These are phyloP conservation scores for Caenorhabditis tropicalis DNA, from an alignment of 1,140 invertebrate species.

Conservation along the genomic window DNA sequence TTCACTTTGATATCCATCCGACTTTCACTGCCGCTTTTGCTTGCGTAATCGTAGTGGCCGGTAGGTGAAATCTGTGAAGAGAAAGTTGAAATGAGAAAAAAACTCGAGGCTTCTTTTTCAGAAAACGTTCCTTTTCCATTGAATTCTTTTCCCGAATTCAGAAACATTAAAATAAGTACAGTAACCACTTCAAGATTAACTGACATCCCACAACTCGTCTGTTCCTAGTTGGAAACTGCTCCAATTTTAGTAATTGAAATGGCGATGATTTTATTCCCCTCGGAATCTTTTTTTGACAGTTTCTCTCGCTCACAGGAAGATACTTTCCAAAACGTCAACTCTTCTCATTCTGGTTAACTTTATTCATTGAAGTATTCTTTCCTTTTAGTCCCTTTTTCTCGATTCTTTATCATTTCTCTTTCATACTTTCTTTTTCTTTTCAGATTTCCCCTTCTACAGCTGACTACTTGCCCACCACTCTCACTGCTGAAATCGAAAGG, in stretches of 20 bases:
- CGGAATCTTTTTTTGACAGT: too few relatives aligned
- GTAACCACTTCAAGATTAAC: too few relatives aligned
- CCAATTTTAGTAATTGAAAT: too few relatives aligned
- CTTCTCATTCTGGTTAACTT: not conserved
- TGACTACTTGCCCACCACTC: slow-evolving; percentile 31
- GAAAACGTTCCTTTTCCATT: not conserved
- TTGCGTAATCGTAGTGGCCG: slow-evolving; percentile 42
- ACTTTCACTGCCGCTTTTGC: slow-evolving; percentile 46
- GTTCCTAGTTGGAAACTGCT: too few relatives aligned
- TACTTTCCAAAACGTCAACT: too few relatives aligned
- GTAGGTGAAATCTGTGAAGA: not conserved
- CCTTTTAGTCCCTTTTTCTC: not conserved
- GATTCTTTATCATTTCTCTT: not conserved
- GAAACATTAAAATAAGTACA: too few relatives aligned
- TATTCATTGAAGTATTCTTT: not conserved
- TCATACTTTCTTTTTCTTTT: slow-evolving; percentile 19
- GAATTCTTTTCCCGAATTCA: too few relatives aligned
- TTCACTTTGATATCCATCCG: slow-evolving; percentile 41
- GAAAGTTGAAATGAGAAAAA: not conserved
- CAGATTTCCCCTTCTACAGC: slow-evolving; percentile 41
- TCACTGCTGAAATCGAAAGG: slow-evolving; percentile 41
- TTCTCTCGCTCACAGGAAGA: too few relatives aligned
- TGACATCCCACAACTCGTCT: too few relatives aligned
- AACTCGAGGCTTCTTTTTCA: not conserved
- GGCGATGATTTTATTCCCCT: too few relatives aligned